These are phyloP conservation scores for Drosophila hydei DNA, from an alignment of 1,140 invertebrate genomes.

Conservation along the genomic window DNA sequence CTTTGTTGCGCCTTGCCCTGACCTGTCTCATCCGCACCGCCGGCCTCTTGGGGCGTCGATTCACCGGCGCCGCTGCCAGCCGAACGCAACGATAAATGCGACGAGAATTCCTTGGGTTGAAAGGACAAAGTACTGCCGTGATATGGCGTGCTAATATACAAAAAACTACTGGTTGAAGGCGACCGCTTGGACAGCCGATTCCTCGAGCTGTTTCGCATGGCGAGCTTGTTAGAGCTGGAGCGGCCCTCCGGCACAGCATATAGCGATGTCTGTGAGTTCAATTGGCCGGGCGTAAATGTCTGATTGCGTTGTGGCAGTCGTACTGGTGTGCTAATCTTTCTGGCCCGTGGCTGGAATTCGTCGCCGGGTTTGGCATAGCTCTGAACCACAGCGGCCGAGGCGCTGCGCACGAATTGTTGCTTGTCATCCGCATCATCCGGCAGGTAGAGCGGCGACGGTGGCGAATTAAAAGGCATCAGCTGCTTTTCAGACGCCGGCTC, in stretches of 20 bases:
- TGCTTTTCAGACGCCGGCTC: slow-evolving; percentile 53
- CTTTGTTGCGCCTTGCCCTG: slow-evolving; percentile 45
- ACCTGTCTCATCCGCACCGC: slow-evolving; percentile 45
- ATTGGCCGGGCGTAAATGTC: slow-evolving; percentile 85
- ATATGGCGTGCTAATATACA: slow-evolving; percentile 92
- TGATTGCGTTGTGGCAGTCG: slow-evolving; percentile 76
- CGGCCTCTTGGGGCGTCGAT: slow-evolving; percentile 26
- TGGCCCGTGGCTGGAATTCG: slow-evolving; percentile 81
- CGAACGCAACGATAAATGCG: slow-evolving; percentile 90
- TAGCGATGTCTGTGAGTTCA: slow-evolving; percentile 86
- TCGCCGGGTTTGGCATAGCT: slow-evolving; percentile 71
- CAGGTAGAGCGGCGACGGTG: slow-evolving; percentile 66
- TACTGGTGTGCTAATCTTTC: slow-evolving; percentile 85
- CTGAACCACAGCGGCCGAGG: slow-evolving; percentile 85
- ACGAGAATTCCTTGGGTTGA: slow-evolving; percentile 90
- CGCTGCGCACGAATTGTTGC: slow-evolving; percentile 84
- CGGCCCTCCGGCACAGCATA: slow-evolving; percentile 86
- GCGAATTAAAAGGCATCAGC: slow-evolving; percentile 62
- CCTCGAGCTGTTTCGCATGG: slow-evolving; percentile 68
- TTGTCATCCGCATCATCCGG: slow-evolving; percentile 70
- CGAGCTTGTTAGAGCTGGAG: slow-evolving; percentile 68
- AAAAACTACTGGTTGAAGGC: slow-evolving; percentile 91
- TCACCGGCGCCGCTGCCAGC: slow-evolving; percentile 79
- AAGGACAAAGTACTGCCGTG: slow-evolving; percentile 92
- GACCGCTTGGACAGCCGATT: slow-evolving; percentile 86